Base-by-base conservation (phyloP, 2,113 vertebrate genomes). In the Tragelaphus imberbis region DNA sequence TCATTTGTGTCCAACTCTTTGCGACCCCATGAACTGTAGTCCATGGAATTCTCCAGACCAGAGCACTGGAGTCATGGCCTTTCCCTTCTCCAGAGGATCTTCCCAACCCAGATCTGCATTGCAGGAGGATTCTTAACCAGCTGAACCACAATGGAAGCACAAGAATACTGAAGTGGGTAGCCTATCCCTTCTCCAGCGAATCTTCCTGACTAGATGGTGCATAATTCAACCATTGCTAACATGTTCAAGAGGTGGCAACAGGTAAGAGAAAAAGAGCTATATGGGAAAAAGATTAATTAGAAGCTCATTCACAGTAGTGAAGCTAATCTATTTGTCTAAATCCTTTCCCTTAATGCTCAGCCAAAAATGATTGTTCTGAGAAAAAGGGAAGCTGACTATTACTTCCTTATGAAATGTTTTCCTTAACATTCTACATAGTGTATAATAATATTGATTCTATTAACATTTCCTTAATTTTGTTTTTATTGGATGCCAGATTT, bases 151-250 rank as follows among this genome's bases (percentile, higher is more conserved):
- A 75, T 23, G 71, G 36, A 77, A 77, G 71, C 71, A 12, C 36
- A 40, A 71, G n/a, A 71, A 71, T 12, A 71, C 68, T 23, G 10
- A 36, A 75, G 68, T 40, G 19, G n/a, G n/a, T 75, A 40, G 68
- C 19, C 36, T 40, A 40, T 25, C n/a, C n/a, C 68, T 71, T 71
- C 36, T 23, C 21, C 19, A 75, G 19, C 0, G 0, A 19, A 75
- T 75, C 68, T 75, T 75, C 68, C n/a, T 23, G 36, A 40, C 19
- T 19, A 30, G 27, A 61, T 59, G 65, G 33, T 15, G 40, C 23
- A 15, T 23, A 27, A 63, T 47, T 59, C 3, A n/a, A 49, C 14
- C 7, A 9, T 0, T 6, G 1, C 7, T 49, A 12, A 75, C 12
- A 47, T 25, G 44, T 27, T 75, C 8, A 82, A 84, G 61, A 84